Evolutionary conservation across 2,888 invertebrate species (phyloP).

Genomic region (Thymelicus lineola): DNA sequence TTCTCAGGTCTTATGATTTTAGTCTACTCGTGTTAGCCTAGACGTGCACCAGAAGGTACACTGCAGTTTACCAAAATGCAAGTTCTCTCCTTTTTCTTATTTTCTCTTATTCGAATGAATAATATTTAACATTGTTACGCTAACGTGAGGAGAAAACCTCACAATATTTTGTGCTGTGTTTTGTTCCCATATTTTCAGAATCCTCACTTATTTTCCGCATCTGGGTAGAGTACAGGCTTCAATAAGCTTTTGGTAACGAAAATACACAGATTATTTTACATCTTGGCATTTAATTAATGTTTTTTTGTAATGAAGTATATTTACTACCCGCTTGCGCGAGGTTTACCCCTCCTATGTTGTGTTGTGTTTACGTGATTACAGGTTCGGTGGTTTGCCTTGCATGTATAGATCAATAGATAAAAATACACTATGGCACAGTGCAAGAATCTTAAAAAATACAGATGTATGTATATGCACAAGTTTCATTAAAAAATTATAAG

Average conservation of each 20-base stretch:
- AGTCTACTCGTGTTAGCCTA: not conserved
- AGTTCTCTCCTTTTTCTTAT: too few species aligned
- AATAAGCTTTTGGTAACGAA: not conserved
- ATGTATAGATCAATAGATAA: too few species aligned
- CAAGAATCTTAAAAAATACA: too few species aligned
- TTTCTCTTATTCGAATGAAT: too few species aligned
- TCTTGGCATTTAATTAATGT: too few species aligned
- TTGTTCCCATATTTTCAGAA: not conserved
- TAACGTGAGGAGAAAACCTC: conserved; percentile 3
- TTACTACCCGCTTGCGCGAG: not conserved
- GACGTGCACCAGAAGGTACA: not conserved
- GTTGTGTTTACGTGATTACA: not conserved
- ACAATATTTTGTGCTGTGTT: conserved; percentile 1
- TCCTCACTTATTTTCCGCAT: not conserved
- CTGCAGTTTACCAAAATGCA: too few species aligned
- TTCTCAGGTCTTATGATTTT: not conserved
- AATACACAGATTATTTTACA: not conserved
- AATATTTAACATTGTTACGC: too few species aligned
- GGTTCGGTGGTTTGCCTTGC: not conserved
- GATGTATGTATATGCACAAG: too few species aligned
- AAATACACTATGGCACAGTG: too few species aligned
- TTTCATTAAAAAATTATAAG: too few species aligned
- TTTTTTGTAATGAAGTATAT: not conserved
- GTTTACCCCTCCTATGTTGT: not conserved
- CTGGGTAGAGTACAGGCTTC: not conserved